Percentiles rank a stretch among this genome's conserved stretches.
Evolutionary conservation across 1,140 invertebrate genomes (phyloP).

Genomic region (Drosophila ercepeae): DNA sequence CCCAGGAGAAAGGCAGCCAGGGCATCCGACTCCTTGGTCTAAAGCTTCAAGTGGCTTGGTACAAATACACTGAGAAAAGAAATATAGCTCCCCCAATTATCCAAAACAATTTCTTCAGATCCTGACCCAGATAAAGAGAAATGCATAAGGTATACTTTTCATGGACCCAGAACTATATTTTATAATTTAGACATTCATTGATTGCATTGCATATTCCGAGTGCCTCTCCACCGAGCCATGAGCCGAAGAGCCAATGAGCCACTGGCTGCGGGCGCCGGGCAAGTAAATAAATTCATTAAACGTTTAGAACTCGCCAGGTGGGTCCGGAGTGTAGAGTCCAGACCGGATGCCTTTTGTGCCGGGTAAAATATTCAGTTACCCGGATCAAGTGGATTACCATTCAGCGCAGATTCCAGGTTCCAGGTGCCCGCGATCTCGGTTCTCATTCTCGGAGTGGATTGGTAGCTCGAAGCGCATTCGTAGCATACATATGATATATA

Average conservation of each 20-base stretch:
- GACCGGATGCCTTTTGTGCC: slow-evolving; percentile 30
- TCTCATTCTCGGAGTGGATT: not conserved
- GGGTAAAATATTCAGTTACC: slow-evolving; percentile 59
- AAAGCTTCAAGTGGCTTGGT: slow-evolving; percentile 66
- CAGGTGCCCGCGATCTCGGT: slow-evolving; percentile 4
- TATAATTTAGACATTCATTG: slow-evolving; percentile 16
- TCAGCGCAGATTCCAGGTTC: not conserved
- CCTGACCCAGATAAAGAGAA: not conserved
- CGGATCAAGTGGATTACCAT: slow-evolving; percentile 65
- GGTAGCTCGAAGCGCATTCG: not conserved
- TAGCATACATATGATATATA: not conserved
- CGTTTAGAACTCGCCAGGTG: slow-evolving; percentile 65
- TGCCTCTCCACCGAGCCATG: slow-evolving; percentile 35
- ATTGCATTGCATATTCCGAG: slow-evolving; percentile 18
- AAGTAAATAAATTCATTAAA: slow-evolving; percentile 77
- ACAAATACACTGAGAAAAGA: slow-evolving; percentile 20
- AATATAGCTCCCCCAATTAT: not conserved
- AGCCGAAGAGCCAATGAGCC: slow-evolving; percentile 20
- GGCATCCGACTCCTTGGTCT: slow-evolving; percentile 11
- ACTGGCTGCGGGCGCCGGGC: slow-evolving; percentile 19
- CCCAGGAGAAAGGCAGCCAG: not conserved
- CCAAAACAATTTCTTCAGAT: not conserved
- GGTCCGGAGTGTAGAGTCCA: not conserved
- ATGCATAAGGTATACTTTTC: not conserved
- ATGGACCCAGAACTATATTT: slow-evolving; percentile 3